Percentiles rank a stretch among this genome's conserved stretches.
Conservation (phyloP, 2,797 vertebrate species). For the Microctenopoma stevenorrisi region DNA sequence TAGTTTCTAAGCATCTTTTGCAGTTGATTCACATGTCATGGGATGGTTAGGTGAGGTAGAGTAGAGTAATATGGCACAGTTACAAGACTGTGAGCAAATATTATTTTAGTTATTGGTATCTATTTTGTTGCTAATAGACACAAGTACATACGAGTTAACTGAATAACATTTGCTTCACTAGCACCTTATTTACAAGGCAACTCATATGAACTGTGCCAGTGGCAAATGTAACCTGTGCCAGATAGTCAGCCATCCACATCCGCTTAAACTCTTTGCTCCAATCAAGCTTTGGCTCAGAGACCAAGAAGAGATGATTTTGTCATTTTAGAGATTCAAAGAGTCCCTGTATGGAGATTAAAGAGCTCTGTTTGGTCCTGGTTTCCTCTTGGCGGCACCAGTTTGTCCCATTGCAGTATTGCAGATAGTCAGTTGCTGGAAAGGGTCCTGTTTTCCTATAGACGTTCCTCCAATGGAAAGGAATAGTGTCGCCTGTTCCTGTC, state of each 20-base stretch:
- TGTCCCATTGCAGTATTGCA: slow-evolving; percentile 53
- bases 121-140: slow-evolving; percentile 38
- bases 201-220: slow-evolving; percentile 46
- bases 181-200: slow-evolving; percentile 40
- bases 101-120: slow-evolving; percentile 21
- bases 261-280: slow-evolving; percentile 57
- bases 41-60: neutral
- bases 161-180: slow-evolving; percentile 45
- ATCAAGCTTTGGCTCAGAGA: slow-evolving; percentile 59
- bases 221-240: slow-evolving; percentile 51
- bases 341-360: slow-evolving; percentile 65
- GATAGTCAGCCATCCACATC: slow-evolving; percentile 51
- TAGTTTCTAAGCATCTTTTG: slow-evolving; percentile 41
- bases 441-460: slow-evolving; percentile 54
- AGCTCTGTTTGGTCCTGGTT: slow-evolving; percentile 48
- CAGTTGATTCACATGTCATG: slow-evolving; percentile 35
- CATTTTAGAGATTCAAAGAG: slow-evolving; percentile 50
- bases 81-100: slow-evolving; percentile 24
- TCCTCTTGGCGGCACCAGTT: slow-evolving; percentile 53
- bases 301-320: slow-evolving; percentile 52
- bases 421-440: slow-evolving; percentile 54
- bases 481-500: slow-evolving; percentile 40
- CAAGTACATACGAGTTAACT: slow-evolving; percentile 33
- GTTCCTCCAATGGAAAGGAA: slow-evolving; percentile 45
- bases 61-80: slow-evolving; percentile 28